Base-by-base conservation (phyloP, 2,888 invertebrate species). In the Lepas anatifera region DNA sequence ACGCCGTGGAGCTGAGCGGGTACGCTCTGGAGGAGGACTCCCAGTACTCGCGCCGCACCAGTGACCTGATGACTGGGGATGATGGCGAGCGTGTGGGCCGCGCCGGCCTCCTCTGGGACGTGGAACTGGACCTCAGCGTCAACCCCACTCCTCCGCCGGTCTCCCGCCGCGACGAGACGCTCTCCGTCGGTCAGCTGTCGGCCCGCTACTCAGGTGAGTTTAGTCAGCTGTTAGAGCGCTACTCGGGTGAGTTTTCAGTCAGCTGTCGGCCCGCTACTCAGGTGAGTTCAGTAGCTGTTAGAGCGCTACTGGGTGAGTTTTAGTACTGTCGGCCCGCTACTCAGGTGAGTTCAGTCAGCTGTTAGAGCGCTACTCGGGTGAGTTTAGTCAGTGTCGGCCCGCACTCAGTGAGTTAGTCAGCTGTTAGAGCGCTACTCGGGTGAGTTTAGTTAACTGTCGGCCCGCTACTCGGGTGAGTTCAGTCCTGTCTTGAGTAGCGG, bases 1-100 rank as follows among this genome's bases (percentile, higher is more conserved):
- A 93, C 76, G 86, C 92, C 58, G 80, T 93, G 75, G 89, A 92
- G 75, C 79, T 81, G 50, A 83, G 83, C 18, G 79, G 81, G 75
- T 89, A 83, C 78, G 83, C 85, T 13, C 77, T 87, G 73, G 87
- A 87, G 85, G 58, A 58, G 58, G 32, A 27, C 58, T 58, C 58
- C 13, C 16, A 29, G 1, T 27, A 18, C 58, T 8, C 75, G 85
- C 86, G 0, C 84, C 83, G 16, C 88, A 82, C 76, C 83, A 87
- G 1, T 35, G 70, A 25, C 68, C 68, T 29, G 32, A 29, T 58
- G 3, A 58, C 58, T 22, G 3, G 25, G 22, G 32, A 32, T 6
- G 58, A 58, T 1, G 29, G 18, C 16, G 27, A 27, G 27, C 4
- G 50, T 8, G 13, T 27, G 50, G 32, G 29, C 32, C 29, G 32